Percentiles rank a stretch among this genome's conserved stretches.
Evolutionary conservation across 2,888 invertebrate genomes (phyloP).

Genomic region (Cepaea hortensis): DNA sequence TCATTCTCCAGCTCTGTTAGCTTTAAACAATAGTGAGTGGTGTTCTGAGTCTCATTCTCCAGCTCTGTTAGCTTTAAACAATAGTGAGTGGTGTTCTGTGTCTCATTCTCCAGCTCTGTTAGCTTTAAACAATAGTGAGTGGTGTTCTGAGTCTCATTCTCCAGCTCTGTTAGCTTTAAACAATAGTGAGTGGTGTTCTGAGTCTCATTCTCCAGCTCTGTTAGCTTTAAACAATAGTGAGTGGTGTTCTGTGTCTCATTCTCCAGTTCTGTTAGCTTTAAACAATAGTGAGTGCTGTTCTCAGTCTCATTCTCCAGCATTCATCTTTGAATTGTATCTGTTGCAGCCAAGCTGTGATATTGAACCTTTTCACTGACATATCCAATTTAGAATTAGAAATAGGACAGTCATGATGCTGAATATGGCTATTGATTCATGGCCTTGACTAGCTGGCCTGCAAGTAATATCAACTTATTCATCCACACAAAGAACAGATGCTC

Average conservation of each 20-base stretch:
- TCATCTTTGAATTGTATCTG: too few relatives aligned
- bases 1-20: constrained; percentile 42
- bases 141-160: neutral
- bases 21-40: constrained; percentile 51
- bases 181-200: constrained; percentile 45
- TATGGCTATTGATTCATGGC: too few relatives aligned
- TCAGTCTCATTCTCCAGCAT: too few relatives aligned
- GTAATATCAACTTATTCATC: too few relatives aligned
- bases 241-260: neutral
- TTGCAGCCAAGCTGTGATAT: too few relatives aligned
- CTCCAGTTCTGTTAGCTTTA: constrained; percentile 47
- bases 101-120: constrained; percentile 41
- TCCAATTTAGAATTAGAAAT: too few relatives aligned
- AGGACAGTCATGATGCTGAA: too few relatives aligned
- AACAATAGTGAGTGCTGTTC: constrained; percentile 49
- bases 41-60: neutral
- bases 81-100: constrained; percentile 42
- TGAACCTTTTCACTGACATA: too few relatives aligned
- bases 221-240: constrained; percentile 52
- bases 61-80: constrained; percentile 51
- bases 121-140: constrained; percentile 52
- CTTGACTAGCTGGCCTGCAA: too few relatives aligned
- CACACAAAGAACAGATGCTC: too few relatives aligned
- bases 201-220: constrained; percentile 30
- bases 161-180: constrained; percentile 51